Base-by-base conservation (phyloP, 2,797 vertebrate genomes). In the Onychomys torridus region DNA sequence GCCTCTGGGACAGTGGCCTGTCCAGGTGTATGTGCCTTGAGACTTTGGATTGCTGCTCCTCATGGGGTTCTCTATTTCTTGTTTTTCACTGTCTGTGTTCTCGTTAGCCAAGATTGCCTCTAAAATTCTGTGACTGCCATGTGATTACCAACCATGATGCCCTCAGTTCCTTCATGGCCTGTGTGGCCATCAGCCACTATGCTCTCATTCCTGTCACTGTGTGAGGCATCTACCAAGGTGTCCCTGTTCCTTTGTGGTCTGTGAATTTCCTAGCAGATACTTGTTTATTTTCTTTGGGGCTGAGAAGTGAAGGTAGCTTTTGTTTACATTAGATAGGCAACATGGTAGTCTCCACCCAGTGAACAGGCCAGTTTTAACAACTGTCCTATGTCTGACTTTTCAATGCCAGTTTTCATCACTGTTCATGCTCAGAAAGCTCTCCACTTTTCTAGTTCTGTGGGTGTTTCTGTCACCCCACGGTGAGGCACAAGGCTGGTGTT, bases 161-260 rank as follows among this genome's bases (percentile, higher is more conserved):
- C 63, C 63, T 67, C 63, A 14, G 32, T n/a, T n/a, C 61, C 2
- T 7, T 49, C 43, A n/a, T 32, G 59, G 25, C 57, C 16, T 65
- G 27, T 61, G 57, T 46, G 59, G 29, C 9, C 59, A 29, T 32
- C 29, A 65, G 59, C 16, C 9, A 0, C 43, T 13, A 25, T 13
- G 32, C 32, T 34, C 63, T 49, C 43, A 34, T 61, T 25, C 19
- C 63, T 67, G 43, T 13, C 32, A n/a, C 32, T 84, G 43, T 57
- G 76, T 63, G 81, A 13, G 34, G 49, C 27, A 9, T 27, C n/a
- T 40, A n/a, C n/a, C 25, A 1, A 0, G 34, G 16, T 69, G 34
- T 61, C 57, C 71, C 57, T 89, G 12, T 61, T 93, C 90, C 82
- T 94, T 92, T 84, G 55, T 84, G 83, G 87, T 93, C 61, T 78